Base-by-base conservation (phyloP, 2,797 vertebrate species). In the Anas bernieri region DNA sequence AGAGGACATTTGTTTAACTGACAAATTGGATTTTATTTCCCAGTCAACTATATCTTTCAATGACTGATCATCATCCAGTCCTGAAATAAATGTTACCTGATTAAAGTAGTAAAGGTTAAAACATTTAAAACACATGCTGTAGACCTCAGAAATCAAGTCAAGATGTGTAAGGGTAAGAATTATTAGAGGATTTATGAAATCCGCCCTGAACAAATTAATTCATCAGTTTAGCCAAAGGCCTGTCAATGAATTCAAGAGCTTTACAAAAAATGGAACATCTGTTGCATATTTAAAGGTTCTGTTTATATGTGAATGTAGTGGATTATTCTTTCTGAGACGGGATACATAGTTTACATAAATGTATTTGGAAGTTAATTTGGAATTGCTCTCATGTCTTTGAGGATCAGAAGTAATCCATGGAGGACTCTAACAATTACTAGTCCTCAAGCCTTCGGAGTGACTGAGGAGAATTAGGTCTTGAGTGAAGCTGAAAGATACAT, bases 181-280 rank as follows among this genome's bases (percentile, higher is more conserved):
- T 98, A 98, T 98, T 98, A 97, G 94, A 97, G 91, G 94, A 97
- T 97, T 98, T 98, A 98, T 98, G 96, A 98, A 98, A 98, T 97
- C 94, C 11, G 68, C 94, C 90, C 92, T 0, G 82, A 98, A 98
- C 97, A 98, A 98, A 98, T 98, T 98, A 98, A 98, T 98, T 97
- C 96, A 97, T 98, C 97, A 96, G 94, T 97, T 97, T 98, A 97
- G 96, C 96, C 97, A 97, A 97, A 97, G 91, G 90, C 94, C 94
- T 97, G 97, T 98, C 97, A 97, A 97, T 97, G 96, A 98, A 98
- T 98, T 97, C 97, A 98, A 97, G 96, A 96, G 93, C 81, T 89
- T 96, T 97, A 94, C 5, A 92, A 96, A 97, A 97, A 97, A 94
- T 72, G 72, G 96, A 98, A 98, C 98, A 98, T 98, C 97, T 98